Percentiles rank a stretch among this genome's conserved stretches.
phyloP scores from a whole-genome alignment of 2,888 invertebrate species.

The Lepidocyrtoides sp. region DNA sequence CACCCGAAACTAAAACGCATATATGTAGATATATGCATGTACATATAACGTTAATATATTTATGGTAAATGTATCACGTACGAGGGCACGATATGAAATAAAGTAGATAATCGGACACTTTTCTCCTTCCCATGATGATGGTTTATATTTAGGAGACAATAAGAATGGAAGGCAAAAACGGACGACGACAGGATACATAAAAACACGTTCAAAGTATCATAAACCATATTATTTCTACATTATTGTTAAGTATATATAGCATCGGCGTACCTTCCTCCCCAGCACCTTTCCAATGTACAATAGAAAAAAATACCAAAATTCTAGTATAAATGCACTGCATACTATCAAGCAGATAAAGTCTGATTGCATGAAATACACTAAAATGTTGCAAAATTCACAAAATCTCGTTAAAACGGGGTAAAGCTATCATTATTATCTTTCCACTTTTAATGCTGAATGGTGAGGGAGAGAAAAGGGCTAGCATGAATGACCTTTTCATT shows the following conservation, averaged over 20 bases:
- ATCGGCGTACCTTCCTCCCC: constrained; percentile 89
- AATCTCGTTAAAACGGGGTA: constrained; percentile 57
- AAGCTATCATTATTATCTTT: constrained; percentile 56
- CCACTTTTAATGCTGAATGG: constrained; percentile 25
- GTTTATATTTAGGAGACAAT: not conserved
- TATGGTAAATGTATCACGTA: too few species aligned
- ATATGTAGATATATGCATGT: too few species aligned
- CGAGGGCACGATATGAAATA: too few species aligned
- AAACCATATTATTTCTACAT: constrained; percentile 39
- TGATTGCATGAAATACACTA: too few species aligned
- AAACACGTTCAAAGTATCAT: not conserved
- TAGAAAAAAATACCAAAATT: not conserved
- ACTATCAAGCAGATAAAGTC: too few species aligned
- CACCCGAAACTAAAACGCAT: too few species aligned
- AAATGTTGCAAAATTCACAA: constrained; percentile 11
- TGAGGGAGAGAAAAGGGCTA: not conserved
- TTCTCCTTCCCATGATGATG: not conserved
- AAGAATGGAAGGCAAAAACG: not conserved
- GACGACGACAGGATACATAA: not conserved
- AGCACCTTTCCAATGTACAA: constrained; percentile 73
- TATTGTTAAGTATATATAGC: constrained; percentile 8
- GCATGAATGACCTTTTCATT: too few species aligned
- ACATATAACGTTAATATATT: too few species aligned
- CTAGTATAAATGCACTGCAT: not conserved
- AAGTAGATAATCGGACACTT: too few species aligned